phyloP scores from a whole-genome alignment of 2,888 invertebrate species.

The Priocnemis perturbator region DNA sequence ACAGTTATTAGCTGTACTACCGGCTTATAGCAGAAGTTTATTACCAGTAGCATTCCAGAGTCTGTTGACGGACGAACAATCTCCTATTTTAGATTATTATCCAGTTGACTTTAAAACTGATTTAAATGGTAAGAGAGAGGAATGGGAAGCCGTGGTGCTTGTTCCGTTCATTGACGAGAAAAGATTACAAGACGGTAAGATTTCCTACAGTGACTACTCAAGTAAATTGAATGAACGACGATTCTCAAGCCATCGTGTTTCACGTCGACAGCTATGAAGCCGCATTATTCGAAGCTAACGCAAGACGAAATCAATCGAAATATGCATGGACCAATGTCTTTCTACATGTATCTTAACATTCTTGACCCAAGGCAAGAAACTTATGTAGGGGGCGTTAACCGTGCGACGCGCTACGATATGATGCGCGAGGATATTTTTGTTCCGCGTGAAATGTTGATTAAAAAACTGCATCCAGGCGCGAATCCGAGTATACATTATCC shows the following conservation, averaged over 20 bases:
- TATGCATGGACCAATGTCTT: slow-evolving; percentile 89
- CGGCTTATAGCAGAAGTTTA: slow-evolving; percentile 88
- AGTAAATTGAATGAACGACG: slow-evolving; percentile 73
- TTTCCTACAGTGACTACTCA: slow-evolving; percentile 80
- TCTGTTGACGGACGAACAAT: slow-evolving; percentile 86
- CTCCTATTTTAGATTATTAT: slow-evolving; percentile 93
- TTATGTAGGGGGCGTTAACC: slow-evolving; percentile 78
- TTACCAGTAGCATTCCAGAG: slow-evolving; percentile 87
- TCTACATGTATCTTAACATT: slow-evolving; percentile 78
- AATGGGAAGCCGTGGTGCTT: slow-evolving; percentile 97
- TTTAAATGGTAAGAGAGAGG: slow-evolving; percentile 95
- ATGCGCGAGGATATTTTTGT: slow-evolving; percentile 79
- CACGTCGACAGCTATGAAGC: slow-evolving; percentile 80
- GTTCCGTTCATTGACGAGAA: slow-evolving; percentile 95
- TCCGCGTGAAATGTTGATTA: slow-evolving; percentile 78
- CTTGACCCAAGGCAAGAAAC: slow-evolving; percentile 72
- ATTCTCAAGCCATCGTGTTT: not conserved
- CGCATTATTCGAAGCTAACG: slow-evolving; percentile 81
- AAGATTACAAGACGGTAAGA: slow-evolving; percentile 62
- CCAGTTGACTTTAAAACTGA: slow-evolving; percentile 94
- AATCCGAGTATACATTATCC: slow-evolving; percentile 85
- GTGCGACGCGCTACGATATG: slow-evolving; percentile 71
- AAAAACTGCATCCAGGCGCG: slow-evolving; percentile 84
- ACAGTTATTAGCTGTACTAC: slow-evolving; percentile 91
- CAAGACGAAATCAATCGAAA: slow-evolving; percentile 86